Percentiles rank a stretch among this genome's conserved stretches.
Evolutionary conservation across 2,888 invertebrate species (phyloP).

Genomic region (Iphiclides podalirius): DNA sequence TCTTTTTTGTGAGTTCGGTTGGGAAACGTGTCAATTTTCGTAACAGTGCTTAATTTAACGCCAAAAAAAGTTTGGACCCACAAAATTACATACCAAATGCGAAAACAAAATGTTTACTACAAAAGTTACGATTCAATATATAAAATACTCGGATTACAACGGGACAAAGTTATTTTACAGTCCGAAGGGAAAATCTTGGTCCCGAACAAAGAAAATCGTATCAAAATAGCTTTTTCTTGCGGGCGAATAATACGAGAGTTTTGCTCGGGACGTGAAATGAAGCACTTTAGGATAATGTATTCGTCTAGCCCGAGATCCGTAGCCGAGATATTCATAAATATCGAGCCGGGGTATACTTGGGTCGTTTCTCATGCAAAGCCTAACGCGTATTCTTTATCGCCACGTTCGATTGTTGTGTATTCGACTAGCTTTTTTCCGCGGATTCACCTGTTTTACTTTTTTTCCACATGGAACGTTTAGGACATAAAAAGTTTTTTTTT

Average conservation of each 20-base stretch:
- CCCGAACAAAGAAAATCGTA: slow-evolving; percentile 3
- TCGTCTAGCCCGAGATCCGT: slow-evolving; percentile 11
- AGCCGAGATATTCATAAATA: slow-evolving; percentile 14
- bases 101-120: neutral
- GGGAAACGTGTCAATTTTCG: no score
- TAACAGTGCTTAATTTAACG: neutral
- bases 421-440: no score
- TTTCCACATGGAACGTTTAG: no score
- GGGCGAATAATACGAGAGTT: slow-evolving; percentile 13
- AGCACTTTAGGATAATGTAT: slow-evolving; percentile 18
- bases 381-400: slow-evolving; percentile 2
- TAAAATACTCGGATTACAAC: neutral
- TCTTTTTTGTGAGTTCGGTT: no score
- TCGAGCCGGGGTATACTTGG: neutral
- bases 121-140: neutral
- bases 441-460: no score
- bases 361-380: slow-evolving; percentile 12
- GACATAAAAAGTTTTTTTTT: no score
- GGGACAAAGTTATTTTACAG: neutral
- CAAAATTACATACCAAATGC: neutral
- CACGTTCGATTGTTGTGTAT: neutral
- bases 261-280: slow-evolving; percentile 15
- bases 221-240: slow-evolving; percentile 7
- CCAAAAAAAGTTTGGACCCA: neutral
- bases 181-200: neutral